These are phyloP conservation scores for Pyrocoelia pectoralis DNA, from an alignment of 2,888 invertebrate species.

Conservation along the genomic window DNA sequence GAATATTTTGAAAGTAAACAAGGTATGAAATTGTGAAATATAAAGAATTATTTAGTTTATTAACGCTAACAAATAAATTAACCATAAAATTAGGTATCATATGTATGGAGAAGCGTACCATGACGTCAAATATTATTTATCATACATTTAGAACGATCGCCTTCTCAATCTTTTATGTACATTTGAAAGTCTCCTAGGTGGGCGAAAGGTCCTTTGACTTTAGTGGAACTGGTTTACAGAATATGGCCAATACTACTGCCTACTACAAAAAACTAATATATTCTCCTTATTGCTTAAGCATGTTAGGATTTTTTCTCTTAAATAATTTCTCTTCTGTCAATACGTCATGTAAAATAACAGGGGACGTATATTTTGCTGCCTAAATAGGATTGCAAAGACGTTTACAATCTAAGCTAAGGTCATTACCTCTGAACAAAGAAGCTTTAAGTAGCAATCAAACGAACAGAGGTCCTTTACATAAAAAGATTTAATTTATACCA, in stretches of 20 bases:
- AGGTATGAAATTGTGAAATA: too few species aligned
- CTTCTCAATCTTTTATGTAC: constrained; percentile 4
- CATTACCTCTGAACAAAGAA: constrained; percentile 26
- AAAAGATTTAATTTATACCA: neutral
- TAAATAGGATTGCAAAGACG: constrained; percentile 5
- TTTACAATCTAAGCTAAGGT: constrained; percentile 11
- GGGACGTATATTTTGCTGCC: neutral
- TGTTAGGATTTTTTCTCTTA: constrained; percentile 9
- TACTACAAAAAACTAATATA: constrained; percentile 15
- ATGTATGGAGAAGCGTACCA: too few species aligned
- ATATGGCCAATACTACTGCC: constrained; percentile 28
- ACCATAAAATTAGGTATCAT: too few species aligned
- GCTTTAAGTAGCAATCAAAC: constrained; percentile 7
- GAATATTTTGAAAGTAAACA: too few species aligned
- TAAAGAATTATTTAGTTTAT: too few species aligned
- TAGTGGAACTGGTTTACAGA: constrained; percentile 29
- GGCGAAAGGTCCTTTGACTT: constrained; percentile 35
- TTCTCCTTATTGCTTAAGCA: constrained; percentile 12
- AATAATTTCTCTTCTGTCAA: constrained; percentile 14
- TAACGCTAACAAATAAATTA: too few species aligned
- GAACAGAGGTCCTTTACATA: constrained; percentile 1
- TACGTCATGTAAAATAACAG: constrained; percentile 1
- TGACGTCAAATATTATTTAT: too few species aligned
- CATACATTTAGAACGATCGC: constrained; percentile 3
- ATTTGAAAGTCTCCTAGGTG: constrained; percentile 10